Evolutionary conservation across 2,797 vertebrate species (phyloP).

Genomic region (Eulemur albifrons): DNA sequence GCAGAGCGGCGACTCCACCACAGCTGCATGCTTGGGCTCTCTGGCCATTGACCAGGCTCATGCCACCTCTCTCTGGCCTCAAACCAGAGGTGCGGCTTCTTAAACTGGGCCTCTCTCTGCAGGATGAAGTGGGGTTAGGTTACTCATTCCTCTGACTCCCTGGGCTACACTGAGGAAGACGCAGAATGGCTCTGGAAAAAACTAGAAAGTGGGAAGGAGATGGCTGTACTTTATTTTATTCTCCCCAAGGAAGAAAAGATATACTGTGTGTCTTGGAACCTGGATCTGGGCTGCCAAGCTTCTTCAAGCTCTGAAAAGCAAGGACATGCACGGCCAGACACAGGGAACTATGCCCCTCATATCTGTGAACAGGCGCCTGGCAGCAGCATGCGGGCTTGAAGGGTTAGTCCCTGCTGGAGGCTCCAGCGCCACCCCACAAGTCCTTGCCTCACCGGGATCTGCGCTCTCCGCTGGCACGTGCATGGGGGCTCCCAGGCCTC

Average conservation of each 20-base stretch:
- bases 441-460: neutral
- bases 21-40: neutral
- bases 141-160: neutral
- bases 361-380: neutral
- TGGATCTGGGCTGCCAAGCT: neutral
- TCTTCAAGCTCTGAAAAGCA: neutral
- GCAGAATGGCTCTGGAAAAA: neutral
- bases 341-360: neutral
- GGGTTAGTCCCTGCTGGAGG: neutral
- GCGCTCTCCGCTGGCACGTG: fast-evolving
- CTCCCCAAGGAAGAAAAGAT: neutral
- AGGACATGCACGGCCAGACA: too few species aligned
- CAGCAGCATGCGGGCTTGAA: too few species aligned
- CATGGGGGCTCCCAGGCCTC: neutral
- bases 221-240: neutral
- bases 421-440: too few species aligned
- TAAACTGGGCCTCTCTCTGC: neutral
- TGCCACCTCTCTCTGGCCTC: too few species aligned
- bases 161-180: neutral
- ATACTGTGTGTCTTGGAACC: neutral
- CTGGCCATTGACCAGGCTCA: neutral
- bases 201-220: neutral
- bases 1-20: neutral
- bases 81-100: neutral
- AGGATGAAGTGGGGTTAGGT: neutral